Evolutionary conservation across 2,797 vertebrate genomes (phyloP).

Genomic region (Decapterus maruadsi): DNA sequence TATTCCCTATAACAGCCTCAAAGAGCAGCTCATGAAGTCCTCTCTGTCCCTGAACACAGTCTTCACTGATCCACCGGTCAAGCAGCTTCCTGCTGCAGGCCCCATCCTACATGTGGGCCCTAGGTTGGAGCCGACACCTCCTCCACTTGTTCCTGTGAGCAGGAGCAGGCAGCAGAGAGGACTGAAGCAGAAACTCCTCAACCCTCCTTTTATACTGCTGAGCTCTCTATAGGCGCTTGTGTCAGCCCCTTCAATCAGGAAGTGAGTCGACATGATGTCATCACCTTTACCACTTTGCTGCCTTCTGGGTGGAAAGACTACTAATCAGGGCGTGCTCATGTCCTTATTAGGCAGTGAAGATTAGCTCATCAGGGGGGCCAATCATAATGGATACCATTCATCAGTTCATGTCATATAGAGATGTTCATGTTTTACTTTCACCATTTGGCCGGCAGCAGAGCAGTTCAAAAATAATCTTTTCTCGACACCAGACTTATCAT

Average conservation of each 20-base stretch:
- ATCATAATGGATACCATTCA: slow-evolving; percentile 47
- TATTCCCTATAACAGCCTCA: slow-evolving; percentile 12
- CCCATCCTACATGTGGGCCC: slow-evolving; percentile 44
- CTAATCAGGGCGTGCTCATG: slow-evolving; percentile 82
- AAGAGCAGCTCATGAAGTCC: slow-evolving; percentile 25
- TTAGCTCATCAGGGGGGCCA: slow-evolving; percentile 52
- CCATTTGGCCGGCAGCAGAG: background rate
- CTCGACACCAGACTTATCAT: slow-evolving; percentile 32
- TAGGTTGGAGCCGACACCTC: slow-evolving; percentile 41
- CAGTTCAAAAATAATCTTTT: slow-evolving; percentile 9
- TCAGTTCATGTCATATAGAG: slow-evolving; percentile 32
- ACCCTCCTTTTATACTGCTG: slow-evolving; percentile 86
- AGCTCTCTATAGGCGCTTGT: slow-evolving; percentile 95
- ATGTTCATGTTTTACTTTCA: slow-evolving; percentile 5
- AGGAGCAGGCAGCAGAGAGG: slow-evolving; percentile 72
- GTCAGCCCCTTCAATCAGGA: slow-evolving; percentile 97
- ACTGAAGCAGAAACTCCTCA: slow-evolving; percentile 73
- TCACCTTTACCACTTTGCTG: slow-evolving; percentile 84
- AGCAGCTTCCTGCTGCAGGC: slow-evolving; percentile 47
- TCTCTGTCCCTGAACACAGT: slow-evolving; percentile 33
- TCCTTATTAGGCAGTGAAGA: slow-evolving; percentile 74
- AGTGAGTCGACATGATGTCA: slow-evolving; percentile 99
- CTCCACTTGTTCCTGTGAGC: slow-evolving; percentile 63
- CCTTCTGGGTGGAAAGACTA: slow-evolving; percentile 78
- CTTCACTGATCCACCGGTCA: slow-evolving; percentile 38